Conservation (phyloP, 92 coral and sea anemone species). For the Porites rus region DNA sequence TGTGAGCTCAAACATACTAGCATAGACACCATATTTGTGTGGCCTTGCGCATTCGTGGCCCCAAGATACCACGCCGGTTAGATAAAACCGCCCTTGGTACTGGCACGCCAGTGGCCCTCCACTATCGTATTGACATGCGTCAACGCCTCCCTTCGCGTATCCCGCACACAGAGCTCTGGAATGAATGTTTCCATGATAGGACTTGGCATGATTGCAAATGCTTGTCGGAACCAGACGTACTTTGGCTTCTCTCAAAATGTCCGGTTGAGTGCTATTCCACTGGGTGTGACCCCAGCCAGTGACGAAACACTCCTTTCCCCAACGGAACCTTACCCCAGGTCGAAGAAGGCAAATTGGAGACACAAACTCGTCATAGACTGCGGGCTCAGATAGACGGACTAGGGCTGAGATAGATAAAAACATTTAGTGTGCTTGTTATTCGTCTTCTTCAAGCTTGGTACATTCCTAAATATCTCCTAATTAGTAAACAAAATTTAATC, state of each 20-base stretch:
- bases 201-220: conserved; percentile 73
- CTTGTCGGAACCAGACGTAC: conserved; percentile 81
- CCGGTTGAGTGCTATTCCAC: conserved; percentile 76
- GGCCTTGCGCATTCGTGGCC: conserved; percentile 94
- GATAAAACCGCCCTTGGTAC: conserved; percentile 74
- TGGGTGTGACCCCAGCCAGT: conserved; percentile 92
- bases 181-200: conserved; percentile 92
- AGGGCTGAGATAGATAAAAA: conserved; percentile 61
- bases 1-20: conserved; percentile 86
- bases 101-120: conserved; percentile 93
- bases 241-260: conserved; percentile 81
- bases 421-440: not conserved
- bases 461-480: too few species aligned
- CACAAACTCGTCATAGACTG: conserved; percentile 55
- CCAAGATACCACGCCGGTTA: conserved; percentile 94
- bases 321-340: conserved; percentile 63
- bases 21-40: conserved; percentile 95
- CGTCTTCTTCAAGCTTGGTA: too few species aligned
- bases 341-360: conserved; percentile 79
- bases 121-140: conserved; percentile 97
- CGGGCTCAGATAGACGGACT: conserved; percentile 63
- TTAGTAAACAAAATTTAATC: too few species aligned
- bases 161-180: conserved; percentile 95
- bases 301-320: conserved; percentile 78
- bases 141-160: conserved; percentile 87